phyloP scores from a whole-genome alignment of 1,140 invertebrate genomes.

The Ditylenchus dipsaci region DNA sequence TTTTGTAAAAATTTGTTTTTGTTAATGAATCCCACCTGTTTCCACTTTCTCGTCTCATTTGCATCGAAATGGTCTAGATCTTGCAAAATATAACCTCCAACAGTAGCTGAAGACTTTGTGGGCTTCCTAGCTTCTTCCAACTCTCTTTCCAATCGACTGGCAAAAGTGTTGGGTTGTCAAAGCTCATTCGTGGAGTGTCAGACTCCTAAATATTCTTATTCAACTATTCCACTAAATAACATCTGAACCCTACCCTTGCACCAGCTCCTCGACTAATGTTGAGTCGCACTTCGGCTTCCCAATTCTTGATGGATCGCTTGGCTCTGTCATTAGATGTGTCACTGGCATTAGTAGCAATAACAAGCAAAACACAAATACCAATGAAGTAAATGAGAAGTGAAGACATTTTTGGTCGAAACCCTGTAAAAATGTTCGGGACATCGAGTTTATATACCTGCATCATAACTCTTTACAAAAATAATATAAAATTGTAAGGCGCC shows the following conservation, averaged over 20 bases:
- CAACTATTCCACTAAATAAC: neutral
- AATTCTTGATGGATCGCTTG: slow-evolving; percentile 6
- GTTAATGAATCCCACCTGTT: neutral
- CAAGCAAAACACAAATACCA: too few species aligned
- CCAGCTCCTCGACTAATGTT: neutral
- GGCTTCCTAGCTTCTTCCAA: slow-evolving; percentile 2
- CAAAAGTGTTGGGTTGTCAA: slow-evolving; percentile 11
- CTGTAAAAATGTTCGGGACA: too few species aligned
- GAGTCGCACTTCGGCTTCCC: slow-evolving; percentile 1
- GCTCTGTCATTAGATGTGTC: too few species aligned
- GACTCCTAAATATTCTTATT: neutral
- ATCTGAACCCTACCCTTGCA: neutral
- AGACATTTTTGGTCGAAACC: too few species aligned
- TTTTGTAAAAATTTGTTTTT: too few species aligned
- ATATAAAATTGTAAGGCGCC: too few species aligned
- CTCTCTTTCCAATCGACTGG: neutral
- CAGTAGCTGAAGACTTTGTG: neutral
- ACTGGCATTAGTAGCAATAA: too few species aligned
- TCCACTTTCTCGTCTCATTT: neutral
- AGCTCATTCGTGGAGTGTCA: neutral
- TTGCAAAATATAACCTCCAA: slow-evolving; percentile 6
- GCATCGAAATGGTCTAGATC: slow-evolving; percentile 10
- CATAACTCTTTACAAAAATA: too few species aligned
- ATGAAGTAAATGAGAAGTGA: too few species aligned
- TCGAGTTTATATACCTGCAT: too few species aligned